Conservation (phyloP, 2,888 invertebrate genomes). For the Tetragonula carbonaria region DNA sequence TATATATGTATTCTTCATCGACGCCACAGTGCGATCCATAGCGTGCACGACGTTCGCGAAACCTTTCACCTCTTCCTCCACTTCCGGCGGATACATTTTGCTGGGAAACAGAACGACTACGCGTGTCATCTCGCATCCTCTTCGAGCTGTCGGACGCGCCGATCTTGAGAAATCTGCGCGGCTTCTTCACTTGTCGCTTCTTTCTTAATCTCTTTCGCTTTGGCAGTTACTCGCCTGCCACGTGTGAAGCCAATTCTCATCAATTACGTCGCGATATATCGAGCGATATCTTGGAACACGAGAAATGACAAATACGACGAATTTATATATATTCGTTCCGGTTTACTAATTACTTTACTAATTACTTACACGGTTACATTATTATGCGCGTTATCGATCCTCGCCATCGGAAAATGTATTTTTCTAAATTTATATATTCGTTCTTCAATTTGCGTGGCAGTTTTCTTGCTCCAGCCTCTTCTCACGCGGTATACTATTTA, state of each 20-base stretch:
- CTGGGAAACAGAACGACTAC: conserved; percentile 35
- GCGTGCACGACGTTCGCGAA: conserved; percentile 9
- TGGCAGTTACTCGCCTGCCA: not conserved
- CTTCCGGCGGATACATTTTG: conserved; percentile 63
- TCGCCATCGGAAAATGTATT: too few relatives aligned
- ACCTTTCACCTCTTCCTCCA: conserved; percentile 48
- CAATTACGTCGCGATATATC: not conserved
- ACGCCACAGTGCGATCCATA: conserved; percentile 45
- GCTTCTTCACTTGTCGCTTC: conserved; percentile 45
- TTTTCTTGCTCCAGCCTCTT: too few relatives aligned
- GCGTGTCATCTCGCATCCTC: conserved; percentile 52
- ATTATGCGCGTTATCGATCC: too few relatives aligned
- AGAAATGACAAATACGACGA: not conserved
- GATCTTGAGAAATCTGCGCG: conserved; percentile 45
- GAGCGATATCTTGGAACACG: not conserved
- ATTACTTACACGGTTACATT: too few relatives aligned
- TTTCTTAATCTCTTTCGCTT: not conserved
- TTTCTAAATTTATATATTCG: too few relatives aligned
- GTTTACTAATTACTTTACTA: too few relatives aligned
- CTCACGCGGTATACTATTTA: too few relatives aligned
- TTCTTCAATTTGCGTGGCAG: too few relatives aligned
- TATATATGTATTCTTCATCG: conserved; percentile 19
- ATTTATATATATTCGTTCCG: too few relatives aligned
- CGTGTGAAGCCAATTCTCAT: not conserved
- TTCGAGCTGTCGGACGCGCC: conserved; percentile 24